A percentile compares a stretch with the other conserved stretches of the same genome.
phyloP scores from a whole-genome alignment of 2,113 vertebrate genomes.

The Gavia stellata region DNA sequence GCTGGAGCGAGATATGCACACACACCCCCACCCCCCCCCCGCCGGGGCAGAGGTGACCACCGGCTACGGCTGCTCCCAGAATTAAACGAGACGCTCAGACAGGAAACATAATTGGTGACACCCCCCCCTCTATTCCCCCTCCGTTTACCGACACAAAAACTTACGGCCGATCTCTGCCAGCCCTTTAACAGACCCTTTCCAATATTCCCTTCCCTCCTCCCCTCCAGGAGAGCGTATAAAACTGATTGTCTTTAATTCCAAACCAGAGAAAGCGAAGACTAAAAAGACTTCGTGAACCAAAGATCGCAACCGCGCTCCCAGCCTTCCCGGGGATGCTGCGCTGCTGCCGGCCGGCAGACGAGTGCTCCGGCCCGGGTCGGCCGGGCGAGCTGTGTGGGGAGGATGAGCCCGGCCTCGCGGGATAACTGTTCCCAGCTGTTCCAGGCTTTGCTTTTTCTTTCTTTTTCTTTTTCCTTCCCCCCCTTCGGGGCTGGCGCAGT shows the following conservation, averaged over 20 bases:
- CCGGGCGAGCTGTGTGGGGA: background rate
- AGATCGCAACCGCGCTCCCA: background rate
- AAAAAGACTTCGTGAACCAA: background rate
- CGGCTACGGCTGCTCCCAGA: background rate
- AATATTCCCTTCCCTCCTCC: background rate
- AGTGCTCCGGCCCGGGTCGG: background rate
- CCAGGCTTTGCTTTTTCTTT: background rate
- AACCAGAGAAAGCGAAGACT: background rate
- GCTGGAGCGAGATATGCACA: background rate
- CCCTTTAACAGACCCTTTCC: background rate
- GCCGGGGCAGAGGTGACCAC: background rate
- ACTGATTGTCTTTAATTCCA: background rate
- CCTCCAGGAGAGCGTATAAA: background rate
- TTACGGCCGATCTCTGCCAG: background rate
- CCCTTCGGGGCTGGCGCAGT: background rate
- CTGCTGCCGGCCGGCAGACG: background rate
- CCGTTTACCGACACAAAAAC: background rate
- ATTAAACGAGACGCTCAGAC: background rate
- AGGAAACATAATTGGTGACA: conserved; percentile 11
- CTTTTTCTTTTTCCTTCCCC: background rate
- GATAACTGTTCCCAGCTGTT: conserved; percentile 59
- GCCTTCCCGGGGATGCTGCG: background rate
- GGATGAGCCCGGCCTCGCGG: conserved; percentile 32
- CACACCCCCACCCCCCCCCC: background rate
- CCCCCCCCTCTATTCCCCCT: background rate